These are phyloP conservation scores for Sarotherodon lohbergeri DNA, from an alignment of 2,113 vertebrate genomes.

Conservation along the genomic window DNA sequence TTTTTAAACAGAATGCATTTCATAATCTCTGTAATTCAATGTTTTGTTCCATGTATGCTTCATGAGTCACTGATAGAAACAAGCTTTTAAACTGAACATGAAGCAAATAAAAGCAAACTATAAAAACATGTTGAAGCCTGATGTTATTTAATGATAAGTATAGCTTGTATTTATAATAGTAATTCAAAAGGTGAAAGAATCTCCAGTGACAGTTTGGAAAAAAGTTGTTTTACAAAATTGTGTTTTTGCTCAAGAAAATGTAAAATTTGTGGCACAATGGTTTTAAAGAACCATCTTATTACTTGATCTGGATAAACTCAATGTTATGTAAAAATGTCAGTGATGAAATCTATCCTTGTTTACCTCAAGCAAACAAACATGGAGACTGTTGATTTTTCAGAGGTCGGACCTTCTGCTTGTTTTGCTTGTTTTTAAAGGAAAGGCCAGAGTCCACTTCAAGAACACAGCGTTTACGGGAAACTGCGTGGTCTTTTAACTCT, in stretches of 20 bases:
- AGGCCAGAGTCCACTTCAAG: conserved; percentile 17
- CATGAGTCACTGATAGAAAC: not conserved
- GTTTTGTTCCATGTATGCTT: not conserved
- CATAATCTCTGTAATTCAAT: not conserved
- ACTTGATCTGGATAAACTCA: not conserved
- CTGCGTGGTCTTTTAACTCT: not conserved
- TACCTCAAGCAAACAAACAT: not conserved
- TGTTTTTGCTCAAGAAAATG: not conserved
- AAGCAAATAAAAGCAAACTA: not conserved
- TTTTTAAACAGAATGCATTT: not conserved
- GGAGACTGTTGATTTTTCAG: not conserved
- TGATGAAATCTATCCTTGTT: not conserved
- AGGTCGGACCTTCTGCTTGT: not conserved
- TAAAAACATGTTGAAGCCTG: not conserved
- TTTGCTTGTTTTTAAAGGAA: not conserved
- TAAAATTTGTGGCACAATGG: not conserved
- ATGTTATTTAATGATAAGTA: not conserved
- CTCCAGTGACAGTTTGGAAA: not conserved
- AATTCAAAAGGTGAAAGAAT: not conserved
- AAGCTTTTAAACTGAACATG: not conserved
- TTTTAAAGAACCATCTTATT: not conserved
- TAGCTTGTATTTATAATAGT: not conserved
- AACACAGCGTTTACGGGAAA: not conserved
- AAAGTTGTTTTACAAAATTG: not conserved
- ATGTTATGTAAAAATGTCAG: not conserved